phyloP scores from a whole-genome alignment of 2,797 vertebrate species.

The Gadopsis bispinosus region DNA sequence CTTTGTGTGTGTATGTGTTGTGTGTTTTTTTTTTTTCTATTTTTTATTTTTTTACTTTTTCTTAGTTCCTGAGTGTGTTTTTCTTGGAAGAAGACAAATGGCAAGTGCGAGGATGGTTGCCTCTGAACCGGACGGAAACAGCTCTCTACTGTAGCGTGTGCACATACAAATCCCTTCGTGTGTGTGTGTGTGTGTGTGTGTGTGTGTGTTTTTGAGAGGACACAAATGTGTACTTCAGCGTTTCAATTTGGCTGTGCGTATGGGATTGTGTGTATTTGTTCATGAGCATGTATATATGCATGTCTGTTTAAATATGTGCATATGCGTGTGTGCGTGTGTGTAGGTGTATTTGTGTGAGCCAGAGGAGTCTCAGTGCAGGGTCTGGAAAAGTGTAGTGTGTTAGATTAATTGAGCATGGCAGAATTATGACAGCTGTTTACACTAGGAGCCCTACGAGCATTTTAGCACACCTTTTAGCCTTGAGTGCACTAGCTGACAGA shows the following conservation, averaged over 20 bases:
- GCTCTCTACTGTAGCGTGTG: conserved; percentile 49
- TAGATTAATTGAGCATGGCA: conserved; percentile 86
- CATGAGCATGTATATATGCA: conserved; percentile 49
- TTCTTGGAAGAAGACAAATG: conserved; percentile 76
- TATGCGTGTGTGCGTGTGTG: conserved; percentile 50
- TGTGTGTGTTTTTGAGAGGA: conserved; percentile 30
- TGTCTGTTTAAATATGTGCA: conserved; percentile 45
- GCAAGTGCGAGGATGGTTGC: conserved; percentile 68
- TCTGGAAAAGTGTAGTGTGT: conserved; percentile 83
- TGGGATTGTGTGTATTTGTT: conserved; percentile 43
- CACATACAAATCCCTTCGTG: conserved; percentile 53
- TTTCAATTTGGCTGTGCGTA: conserved; percentile 40
- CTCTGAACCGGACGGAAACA: conserved; percentile 76
- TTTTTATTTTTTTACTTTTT: conserved; percentile 37
- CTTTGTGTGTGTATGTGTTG: conserved; percentile 65
- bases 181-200: conserved; percentile 22
- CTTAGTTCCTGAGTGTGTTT: conserved; percentile 69
- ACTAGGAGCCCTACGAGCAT: conserved; percentile 79
- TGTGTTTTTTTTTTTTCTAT: conserved; percentile 21
- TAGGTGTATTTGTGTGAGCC: conserved; percentile 64
- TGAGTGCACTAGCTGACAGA: conserved; percentile 83
- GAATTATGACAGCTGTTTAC: conserved; percentile 88
- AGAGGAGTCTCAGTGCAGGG: conserved; percentile 59
- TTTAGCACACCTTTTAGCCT: conserved; percentile 85
- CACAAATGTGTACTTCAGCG: conserved; percentile 50